Evolutionary conservation across 2,797 vertebrate genomes (phyloP), one percentile per base, ranked within the genome.

Genomic region (Vipera latastei): DNA sequence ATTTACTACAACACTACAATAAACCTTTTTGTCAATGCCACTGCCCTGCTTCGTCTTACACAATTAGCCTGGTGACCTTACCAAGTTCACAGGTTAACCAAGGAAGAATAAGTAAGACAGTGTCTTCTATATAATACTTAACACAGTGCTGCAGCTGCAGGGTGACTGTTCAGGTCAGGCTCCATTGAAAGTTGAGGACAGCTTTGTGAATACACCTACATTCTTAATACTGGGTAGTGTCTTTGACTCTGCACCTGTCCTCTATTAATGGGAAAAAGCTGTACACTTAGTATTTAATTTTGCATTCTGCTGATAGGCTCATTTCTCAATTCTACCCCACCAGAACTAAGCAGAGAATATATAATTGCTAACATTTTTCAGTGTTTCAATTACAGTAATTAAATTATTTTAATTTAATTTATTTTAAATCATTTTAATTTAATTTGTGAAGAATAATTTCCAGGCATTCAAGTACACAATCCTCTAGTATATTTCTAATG

Each of bases 211-310:
- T 48, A 69, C 38, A 90, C 89, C 85, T 96, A 55, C 61, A 89
- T 9, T 25, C 4, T 90, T 48, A 88, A 83, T 89, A 44, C 90
- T 61, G 91, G 53, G 7, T 93, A 38, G 53, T 28, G 90, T 92
- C 90, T 94, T 56, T 65, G 73, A 91, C 91, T 22, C 6, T 94
- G 93, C 87, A 85, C 86, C 90, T 91, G 92, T 38, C 57, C 18
- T 53, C 85, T 78, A 94, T 51, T 16, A 32, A 25, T 94, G 61
- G 87, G 28, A 83, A 93, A 90, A 78, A 94, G 92, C 9, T 20
- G 90, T 90, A 93, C n/a, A 13, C 90, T 16, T n/a, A 88, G 88
- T 38, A 90, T 6, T 88, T 78, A 95, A 90, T 92, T 90, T 89
- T 57, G 14, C 6, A 63, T 8, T 61, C 65, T 91, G 69, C 83